Percentiles rank a stretch among this genome's conserved stretches.
These are phyloP conservation scores for Echinometra lucunter DNA, from an alignment of 53 echinoderm and acorn worm species.

Conservation along the genomic window DNA sequence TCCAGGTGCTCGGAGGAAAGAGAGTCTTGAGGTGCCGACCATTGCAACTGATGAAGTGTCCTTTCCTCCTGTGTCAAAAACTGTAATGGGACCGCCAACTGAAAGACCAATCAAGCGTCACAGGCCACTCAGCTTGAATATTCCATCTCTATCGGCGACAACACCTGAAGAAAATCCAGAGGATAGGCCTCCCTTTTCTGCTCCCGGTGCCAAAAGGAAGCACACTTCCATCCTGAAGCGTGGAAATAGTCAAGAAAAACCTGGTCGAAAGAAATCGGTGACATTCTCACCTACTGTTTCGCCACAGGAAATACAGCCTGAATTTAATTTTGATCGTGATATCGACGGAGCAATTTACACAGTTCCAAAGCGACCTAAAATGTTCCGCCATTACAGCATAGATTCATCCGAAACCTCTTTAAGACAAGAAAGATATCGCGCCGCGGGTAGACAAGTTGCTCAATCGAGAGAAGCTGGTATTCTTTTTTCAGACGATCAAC, in stretches of 20 bases:
- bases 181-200: conserved; percentile 15
- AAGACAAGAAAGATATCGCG: conserved; percentile 64
- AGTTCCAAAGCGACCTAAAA: conserved; percentile 76
- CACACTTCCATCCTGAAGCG: conserved; percentile 88
- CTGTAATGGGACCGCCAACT: conserved; percentile 65
- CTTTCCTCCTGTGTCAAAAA: conserved; percentile 74
- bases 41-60: conserved; percentile 74
- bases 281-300: conserved; percentile 92
- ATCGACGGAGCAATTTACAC: conserved; percentile 48
- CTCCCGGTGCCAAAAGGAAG: conserved; percentile 78
- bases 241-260: conserved; percentile 79
- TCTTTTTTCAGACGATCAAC: conserved; percentile 51
- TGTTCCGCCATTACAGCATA: conserved; percentile 89
- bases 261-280: conserved; percentile 88
- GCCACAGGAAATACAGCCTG: conserved; percentile 68
- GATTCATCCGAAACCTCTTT: conserved; percentile 81
- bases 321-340: conserved; percentile 48
- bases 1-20: conserved; percentile 63
- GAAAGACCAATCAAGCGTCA: conserved; percentile 71
- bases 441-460: conserved; percentile 58
- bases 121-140: conserved; percentile 85
- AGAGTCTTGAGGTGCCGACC: conserved; percentile 89
- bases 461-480: conserved; percentile 55
- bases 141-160: conserved; percentile 78
- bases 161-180: conserved; percentile 15